phyloP scores from a whole-genome alignment of 2,797 vertebrate species.

The Amblyopsis hoosieri region DNA sequence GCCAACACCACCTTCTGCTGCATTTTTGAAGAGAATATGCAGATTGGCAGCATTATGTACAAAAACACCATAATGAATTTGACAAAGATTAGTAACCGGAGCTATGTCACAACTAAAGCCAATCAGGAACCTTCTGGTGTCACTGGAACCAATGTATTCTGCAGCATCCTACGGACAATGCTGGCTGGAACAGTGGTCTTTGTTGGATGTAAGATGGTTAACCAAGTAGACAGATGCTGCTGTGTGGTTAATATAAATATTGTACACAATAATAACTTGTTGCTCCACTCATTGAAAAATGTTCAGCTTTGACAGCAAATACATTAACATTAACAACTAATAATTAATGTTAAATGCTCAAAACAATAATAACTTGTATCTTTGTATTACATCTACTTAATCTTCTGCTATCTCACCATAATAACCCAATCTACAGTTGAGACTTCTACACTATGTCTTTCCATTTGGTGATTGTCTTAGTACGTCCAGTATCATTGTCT shows the following conservation, averaged over 20 bases:
- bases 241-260: no score
- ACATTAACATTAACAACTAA: no score
- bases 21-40: conserved; percentile 59
- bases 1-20: conserved; percentile 76
- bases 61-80: background rate
- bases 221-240: background rate
- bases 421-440: no score
- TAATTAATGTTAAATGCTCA: no score
- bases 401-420: no score
- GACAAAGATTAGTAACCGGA: conserved; percentile 68
- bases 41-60: conserved; percentile 29
- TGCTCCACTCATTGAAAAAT: no score
- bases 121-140: conserved; percentile 3
- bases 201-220: conserved; percentile 75
- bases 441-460: background rate
- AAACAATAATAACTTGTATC: no score
- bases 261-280: no score
- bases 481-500: background rate
- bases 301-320: no score
- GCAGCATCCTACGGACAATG: fast-evolving
- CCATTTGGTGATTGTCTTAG: no score
- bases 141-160: conserved; percentile 62
- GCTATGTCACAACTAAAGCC: conserved; percentile 48
- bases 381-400: no score
- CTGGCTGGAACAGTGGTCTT: conserved; percentile 67